Conservation (phyloP, 2,797 vertebrate genomes). For the Neopelma chrysocephalum region DNA sequence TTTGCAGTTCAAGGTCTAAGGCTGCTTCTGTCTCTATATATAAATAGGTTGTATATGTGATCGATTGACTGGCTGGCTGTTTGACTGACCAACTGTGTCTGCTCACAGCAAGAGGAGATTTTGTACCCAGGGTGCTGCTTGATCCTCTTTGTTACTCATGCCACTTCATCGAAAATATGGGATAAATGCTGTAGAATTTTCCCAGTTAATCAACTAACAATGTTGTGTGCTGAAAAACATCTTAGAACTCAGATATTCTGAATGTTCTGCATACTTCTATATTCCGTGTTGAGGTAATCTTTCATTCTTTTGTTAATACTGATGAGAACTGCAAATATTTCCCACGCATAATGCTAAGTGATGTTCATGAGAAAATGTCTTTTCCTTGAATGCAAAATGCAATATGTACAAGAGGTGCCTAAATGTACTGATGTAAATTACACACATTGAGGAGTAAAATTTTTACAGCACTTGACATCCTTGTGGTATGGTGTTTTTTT, state of each 20-base stretch:
- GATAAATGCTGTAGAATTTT: neutral
- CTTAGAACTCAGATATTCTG: neutral
- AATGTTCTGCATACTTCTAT: neutral
- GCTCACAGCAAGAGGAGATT: neutral
- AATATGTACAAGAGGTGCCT: neutral
- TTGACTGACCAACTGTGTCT: neutral
- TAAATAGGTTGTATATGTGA: neutral
- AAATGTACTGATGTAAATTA: neutral
- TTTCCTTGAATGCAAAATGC: neutral
- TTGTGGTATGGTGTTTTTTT: neutral
- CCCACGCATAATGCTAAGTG: neutral
- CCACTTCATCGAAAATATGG: neutral
- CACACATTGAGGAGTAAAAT: neutral
- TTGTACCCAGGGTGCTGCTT: neutral
- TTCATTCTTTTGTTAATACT: neutral
- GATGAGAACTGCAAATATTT: neutral
- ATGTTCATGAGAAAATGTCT: neutral
- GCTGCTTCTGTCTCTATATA: neutral
- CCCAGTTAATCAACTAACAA: neutral
- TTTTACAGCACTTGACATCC: neutral
- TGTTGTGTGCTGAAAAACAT: neutral
- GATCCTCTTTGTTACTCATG: neutral
- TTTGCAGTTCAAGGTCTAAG: conserved; percentile 29
- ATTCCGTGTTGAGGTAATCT: neutral
- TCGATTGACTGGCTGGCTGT: neutral